Percentiles rank a stretch among this genome's conserved stretches.
These are phyloP conservation scores for Echinops telfairi DNA, from an alignment of 2,113 vertebrate species.

Conservation along the genomic window DNA sequence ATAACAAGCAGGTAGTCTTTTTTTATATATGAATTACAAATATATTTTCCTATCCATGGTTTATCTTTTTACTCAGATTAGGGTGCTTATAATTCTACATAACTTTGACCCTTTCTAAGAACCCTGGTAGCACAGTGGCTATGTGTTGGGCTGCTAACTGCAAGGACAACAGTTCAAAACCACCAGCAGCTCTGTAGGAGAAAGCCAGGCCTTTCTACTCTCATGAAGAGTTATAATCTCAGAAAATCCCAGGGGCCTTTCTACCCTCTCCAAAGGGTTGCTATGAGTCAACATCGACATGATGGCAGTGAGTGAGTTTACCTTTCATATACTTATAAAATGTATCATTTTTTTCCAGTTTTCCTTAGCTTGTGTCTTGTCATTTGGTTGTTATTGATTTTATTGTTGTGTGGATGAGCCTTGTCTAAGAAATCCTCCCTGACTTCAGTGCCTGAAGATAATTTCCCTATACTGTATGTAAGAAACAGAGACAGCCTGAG, in stretches of 20 bases:
- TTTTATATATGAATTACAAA: background rate
- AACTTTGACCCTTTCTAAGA: background rate
- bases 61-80: slow-evolving; percentile 12
- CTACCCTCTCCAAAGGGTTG: too few species aligned
- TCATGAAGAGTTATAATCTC: too few species aligned
- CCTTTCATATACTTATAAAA: background rate
- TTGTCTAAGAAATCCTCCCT: background rate
- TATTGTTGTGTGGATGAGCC: background rate
- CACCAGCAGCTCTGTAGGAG: too few species aligned
- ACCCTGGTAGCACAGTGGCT: too few species aligned
- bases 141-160: too few species aligned
- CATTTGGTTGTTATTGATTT: background rate
- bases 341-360: background rate
- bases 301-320: too few species aligned
- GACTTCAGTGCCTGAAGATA: background rate
- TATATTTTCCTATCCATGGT: background rate
- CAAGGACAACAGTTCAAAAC: too few species aligned
- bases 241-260: too few species aligned
- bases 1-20: background rate
- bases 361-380: background rate
- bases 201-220: too few species aligned
- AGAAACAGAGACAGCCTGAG: background rate
- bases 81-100: background rate
- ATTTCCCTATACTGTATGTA: background rate
- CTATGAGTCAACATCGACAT: too few species aligned